Base-by-base conservation (phyloP, 2,888 invertebrate genomes). In the Drosophila rellima region DNA sequence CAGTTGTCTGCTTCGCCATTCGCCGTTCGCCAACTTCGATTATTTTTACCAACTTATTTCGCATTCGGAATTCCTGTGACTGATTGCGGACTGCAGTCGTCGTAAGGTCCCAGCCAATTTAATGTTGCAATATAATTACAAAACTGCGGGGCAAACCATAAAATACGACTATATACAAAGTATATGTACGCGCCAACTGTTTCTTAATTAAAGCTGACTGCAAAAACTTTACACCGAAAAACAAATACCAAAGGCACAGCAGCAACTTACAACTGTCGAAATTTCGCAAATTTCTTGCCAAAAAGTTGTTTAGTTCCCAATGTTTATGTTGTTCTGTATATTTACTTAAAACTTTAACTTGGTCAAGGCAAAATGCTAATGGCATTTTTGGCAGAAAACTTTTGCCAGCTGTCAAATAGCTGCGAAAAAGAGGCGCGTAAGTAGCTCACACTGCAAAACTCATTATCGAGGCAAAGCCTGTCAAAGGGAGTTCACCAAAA, bases 281-380 rank as follows among this genome's bases (percentile, higher is more conserved):
- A 68, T 72, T 72, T 62, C 44, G n/a, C 29, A 44, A 20, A 52
- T 40, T 60, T 76, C 56, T 72, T 63, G 56, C 37, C 52, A 48
- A 51, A 72, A 73, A 73, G 55, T 72, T 72, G 37, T 15, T 37
- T 51, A 67, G 71, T 59, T 67, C 54, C 52, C 60, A 59, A 60
- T 76, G 68, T 68, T 71, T 62, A 57, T 61, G 57, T 67, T 72
- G 20, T 33, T 15, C 15, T 31, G 18, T 47, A 26, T 72, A 68
- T 73, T 75, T 48, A 69, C 65, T 74, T 74, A 59, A 68, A 73
- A 69, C 73, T 69, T 61, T 54, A 75, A 77, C 52, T 77, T 81
- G 82, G 84, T 77, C 82, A 79, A 73, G 70, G 55, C 78, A 42
- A 67, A 75, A 78, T 73, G 84, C 74, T 79, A 79, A 74, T 81